A percentile compares a stretch with the other conserved stretches of the same genome.
Conservation (phyloP, 2,797 vertebrate genomes). For the Lophius americanus region DNA sequence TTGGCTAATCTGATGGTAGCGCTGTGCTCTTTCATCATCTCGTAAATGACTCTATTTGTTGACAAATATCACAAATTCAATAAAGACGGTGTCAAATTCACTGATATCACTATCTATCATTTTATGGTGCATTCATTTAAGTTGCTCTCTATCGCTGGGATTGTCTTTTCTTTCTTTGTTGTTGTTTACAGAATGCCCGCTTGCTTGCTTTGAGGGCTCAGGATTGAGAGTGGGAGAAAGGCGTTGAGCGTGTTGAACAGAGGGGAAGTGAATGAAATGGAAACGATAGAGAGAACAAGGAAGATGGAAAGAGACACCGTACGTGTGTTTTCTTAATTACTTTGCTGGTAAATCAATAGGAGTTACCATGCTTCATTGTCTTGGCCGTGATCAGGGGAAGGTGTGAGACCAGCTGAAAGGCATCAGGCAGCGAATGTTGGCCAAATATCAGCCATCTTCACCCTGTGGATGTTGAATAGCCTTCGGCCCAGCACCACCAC, state of each 20-base stretch:
- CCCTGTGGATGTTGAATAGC: slow-evolving; percentile 4
- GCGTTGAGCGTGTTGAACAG: neutral
- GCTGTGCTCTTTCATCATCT: neutral
- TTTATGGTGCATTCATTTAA: neutral
- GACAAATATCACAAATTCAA: too few relatives aligned
- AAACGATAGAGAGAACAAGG: slow-evolving; percentile 2
- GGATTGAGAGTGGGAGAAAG: neutral
- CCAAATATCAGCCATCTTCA: neutral
- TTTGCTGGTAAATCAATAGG: slow-evolving; percentile 61
- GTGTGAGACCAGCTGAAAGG: slow-evolving; percentile 10
- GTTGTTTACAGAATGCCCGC: neutral
- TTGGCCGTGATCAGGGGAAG: slow-evolving; percentile 35
- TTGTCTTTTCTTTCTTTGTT: neutral
- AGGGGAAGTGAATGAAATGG: neutral
- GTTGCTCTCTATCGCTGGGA: too few relatives aligned
- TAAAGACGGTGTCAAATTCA: neutral
- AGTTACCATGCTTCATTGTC: slow-evolving; percentile 61
- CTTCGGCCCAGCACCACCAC: slow-evolving; percentile 1
- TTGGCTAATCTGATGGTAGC: too few relatives aligned
- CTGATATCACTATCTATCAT: neutral
- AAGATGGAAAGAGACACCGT: slow-evolving; percentile 1
- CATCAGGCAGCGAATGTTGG: slow-evolving; percentile 4
- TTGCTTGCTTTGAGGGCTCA: neutral
- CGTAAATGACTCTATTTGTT: too few relatives aligned
- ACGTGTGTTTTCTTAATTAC: slow-evolving; percentile 64